Evolutionary conservation across 2,888 invertebrate species (phyloP).

Genomic region (Microdon myrmicae): DNA sequence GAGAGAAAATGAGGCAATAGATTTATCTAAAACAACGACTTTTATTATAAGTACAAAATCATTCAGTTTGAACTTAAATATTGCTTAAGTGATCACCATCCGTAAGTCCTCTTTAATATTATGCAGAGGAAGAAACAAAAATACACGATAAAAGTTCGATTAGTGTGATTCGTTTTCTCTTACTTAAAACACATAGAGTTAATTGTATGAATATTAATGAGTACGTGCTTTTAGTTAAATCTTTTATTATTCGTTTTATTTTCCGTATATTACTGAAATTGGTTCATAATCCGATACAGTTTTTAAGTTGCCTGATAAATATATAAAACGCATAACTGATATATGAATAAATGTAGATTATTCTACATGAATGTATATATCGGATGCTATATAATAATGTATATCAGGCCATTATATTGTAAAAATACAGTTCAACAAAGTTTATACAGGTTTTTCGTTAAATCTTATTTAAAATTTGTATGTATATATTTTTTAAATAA

Average conservation of each 20-base stretch:
- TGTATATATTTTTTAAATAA: constrained; percentile 48
- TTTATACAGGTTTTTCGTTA: constrained; percentile 46
- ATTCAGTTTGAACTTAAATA: constrained; percentile 27
- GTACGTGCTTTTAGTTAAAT: constrained; percentile 13
- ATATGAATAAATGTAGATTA: too few species aligned
- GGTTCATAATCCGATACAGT: constrained; percentile 28
- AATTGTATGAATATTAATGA: constrained; percentile 1
- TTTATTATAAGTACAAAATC: constrained; percentile 49
- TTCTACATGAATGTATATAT: too few species aligned
- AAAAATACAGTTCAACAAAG: constrained; percentile 50
- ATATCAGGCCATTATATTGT: too few species aligned
- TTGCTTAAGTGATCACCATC: constrained; percentile 23
- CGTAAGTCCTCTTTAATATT: constrained; percentile 21
- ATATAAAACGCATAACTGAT: too few species aligned
- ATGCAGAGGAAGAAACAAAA: constrained; percentile 7
- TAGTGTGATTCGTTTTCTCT: not conserved
- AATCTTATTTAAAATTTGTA: constrained; percentile 45
- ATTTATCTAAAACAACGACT: constrained; percentile 12
- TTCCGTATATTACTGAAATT: constrained; percentile 22
- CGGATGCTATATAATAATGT: too few species aligned
- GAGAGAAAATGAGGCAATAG: constrained; percentile 36
- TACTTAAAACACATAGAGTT: constrained; percentile 5
- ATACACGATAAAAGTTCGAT: constrained; percentile 1
- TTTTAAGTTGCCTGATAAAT: too few species aligned
- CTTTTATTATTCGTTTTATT: constrained; percentile 6